These are phyloP conservation scores for Pycnonotus jocosus DNA, from an alignment of 2,113 vertebrate genomes.

Conservation along the genomic window DNA sequence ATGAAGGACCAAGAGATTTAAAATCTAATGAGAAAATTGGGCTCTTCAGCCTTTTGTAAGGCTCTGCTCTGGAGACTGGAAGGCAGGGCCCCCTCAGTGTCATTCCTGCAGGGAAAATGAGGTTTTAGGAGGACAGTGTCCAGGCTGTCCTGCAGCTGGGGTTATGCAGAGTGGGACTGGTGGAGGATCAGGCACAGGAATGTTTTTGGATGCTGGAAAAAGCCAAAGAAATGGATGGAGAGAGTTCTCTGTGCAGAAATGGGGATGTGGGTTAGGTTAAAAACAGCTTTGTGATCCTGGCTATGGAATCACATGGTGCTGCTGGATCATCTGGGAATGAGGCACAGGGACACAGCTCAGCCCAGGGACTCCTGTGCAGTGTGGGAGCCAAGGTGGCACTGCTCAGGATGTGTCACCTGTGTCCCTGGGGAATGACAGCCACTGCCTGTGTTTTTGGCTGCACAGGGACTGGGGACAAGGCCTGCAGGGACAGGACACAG, in stretches of 20 bases:
- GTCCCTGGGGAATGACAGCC: neutral
- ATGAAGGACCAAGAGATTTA: neutral
- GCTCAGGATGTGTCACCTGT: neutral
- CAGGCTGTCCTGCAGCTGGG: neutral
- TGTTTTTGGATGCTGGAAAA: neutral
- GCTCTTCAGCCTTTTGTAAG: neutral
- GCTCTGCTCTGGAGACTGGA: neutral
- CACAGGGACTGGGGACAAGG: neutral
- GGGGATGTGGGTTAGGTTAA: neutral
- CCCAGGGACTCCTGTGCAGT: accelerated
- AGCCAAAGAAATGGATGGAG: neutral
- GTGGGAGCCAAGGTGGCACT: neutral
- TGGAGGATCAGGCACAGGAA: neutral
- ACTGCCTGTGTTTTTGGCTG: accelerated
- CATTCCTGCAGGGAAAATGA: neutral
- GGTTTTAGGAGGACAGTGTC: neutral
- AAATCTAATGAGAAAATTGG: neutral
- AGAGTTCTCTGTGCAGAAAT: neutral
- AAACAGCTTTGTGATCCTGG: neutral
- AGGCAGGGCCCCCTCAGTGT: neutral
- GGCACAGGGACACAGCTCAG: neutral
- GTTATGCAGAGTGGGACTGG: neutral
- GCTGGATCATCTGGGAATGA: neutral
- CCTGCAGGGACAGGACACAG: accelerated
- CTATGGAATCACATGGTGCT: neutral